These are phyloP conservation scores for Neodon shergylaensis DNA, from an alignment of 2,113 vertebrate genomes.

Conservation along the genomic window DNA sequence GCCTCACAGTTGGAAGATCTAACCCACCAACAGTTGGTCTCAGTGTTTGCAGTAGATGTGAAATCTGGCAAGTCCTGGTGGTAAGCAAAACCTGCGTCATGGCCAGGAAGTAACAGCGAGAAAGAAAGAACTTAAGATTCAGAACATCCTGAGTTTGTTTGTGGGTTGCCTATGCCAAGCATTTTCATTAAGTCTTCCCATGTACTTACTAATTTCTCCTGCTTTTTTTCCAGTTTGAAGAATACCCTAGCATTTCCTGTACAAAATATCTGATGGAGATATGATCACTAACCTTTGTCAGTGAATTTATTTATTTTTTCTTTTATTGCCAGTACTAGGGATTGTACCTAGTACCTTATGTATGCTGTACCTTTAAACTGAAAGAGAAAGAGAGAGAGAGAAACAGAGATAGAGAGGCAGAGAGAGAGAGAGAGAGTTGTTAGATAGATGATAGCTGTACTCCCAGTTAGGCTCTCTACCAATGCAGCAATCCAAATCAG, in stretches of 20 bases:
- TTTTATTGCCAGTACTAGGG: not conserved
- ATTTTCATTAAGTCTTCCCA: not conserved
- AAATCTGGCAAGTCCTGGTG: not conserved
- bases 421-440: too few species aligned
- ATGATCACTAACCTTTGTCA: not conserved
- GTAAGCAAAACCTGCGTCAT: not conserved
- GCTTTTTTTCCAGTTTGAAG: not conserved
- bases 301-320: not conserved
- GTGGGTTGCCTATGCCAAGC: too few species aligned
- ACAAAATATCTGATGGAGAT: not conserved
- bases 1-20: not conserved
- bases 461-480: too few species aligned
- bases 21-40: not conserved
- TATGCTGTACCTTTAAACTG: not conserved
- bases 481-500: too few species aligned
- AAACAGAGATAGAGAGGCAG: not conserved
- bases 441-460: too few species aligned
- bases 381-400: not conserved
- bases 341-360: not conserved
- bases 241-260: not conserved
- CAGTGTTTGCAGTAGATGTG: not conserved
- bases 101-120: not conserved
- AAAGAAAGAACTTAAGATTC: not conserved
- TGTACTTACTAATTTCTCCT: not conserved
- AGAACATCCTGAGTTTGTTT: not conserved